Evolutionary conservation across 2,888 invertebrate species (phyloP).

Genomic region (Ypsolopha scabrella): DNA sequence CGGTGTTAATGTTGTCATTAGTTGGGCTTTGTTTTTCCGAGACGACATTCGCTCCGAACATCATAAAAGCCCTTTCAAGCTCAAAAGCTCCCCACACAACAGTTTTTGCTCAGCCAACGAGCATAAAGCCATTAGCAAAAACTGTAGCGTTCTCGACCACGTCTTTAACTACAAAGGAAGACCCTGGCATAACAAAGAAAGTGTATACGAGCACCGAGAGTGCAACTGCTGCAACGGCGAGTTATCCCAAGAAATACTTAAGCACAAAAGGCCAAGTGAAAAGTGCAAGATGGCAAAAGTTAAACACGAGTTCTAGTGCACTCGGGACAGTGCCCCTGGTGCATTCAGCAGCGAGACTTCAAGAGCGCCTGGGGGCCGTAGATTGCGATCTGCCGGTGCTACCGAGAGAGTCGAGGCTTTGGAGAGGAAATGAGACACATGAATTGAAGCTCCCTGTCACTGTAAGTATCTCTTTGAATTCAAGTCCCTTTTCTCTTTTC

Average conservation of each 20-base stretch:
- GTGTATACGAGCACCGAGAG: slow-evolving; percentile 35
- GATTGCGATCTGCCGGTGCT: slow-evolving; percentile 76
- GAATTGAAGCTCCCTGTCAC: slow-evolving; percentile 75
- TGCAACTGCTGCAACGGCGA: slow-evolving; percentile 28
- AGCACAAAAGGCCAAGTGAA: slow-evolving; percentile 47
- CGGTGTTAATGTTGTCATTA: slow-evolving; percentile 39
- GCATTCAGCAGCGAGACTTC: slow-evolving; percentile 62
- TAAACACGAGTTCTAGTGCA: slow-evolving; percentile 47
- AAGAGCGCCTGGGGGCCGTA: slow-evolving; percentile 73
- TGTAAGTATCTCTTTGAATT: slow-evolving; percentile 53
- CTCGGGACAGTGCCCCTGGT: slow-evolving; percentile 24
- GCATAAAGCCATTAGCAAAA: slow-evolving; percentile 36
- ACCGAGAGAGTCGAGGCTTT: slow-evolving; percentile 74
- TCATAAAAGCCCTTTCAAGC: slow-evolving; percentile 35
- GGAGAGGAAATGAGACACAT: slow-evolving; percentile 80
- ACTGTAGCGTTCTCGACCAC: slow-evolving; percentile 34
- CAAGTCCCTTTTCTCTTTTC: too few species aligned
- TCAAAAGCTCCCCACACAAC: slow-evolving; percentile 26
- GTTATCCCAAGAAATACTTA: slow-evolving; percentile 38
- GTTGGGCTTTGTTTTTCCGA: slow-evolving; percentile 32
- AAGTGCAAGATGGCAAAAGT: slow-evolving; percentile 57
- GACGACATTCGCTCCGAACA: slow-evolving; percentile 25
- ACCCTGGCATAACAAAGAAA: slow-evolving; percentile 44
- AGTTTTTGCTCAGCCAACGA: slow-evolving; percentile 26
- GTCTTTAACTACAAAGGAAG: slow-evolving; percentile 46